Evolutionary conservation across 2,797 vertebrate genomes (phyloP), one percentile per base, ranked within the genome.

Genomic region (Benthosema pterotum): DNA sequence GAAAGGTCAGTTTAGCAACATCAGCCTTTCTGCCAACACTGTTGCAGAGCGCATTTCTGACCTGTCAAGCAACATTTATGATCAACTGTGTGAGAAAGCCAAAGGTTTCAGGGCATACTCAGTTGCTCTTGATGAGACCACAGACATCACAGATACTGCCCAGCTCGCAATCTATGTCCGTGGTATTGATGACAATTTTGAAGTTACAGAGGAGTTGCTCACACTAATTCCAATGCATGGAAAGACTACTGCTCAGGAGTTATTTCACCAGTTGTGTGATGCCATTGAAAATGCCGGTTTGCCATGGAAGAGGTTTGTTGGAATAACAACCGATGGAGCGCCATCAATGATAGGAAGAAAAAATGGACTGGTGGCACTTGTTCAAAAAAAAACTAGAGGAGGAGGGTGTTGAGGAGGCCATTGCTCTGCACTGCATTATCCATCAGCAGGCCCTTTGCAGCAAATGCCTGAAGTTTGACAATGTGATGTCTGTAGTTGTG

Each of bases 281-380:
- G 51, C 60, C 52, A 76, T 71, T 77, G 54, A 3, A 60, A 1
- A 73, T 59, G 60, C 56, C 2, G 28, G 77, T 32, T 69, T 72
- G n/a, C 61, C 32, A 75, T 64, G 57, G 73, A 68, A 68, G 60
- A 58, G 25, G 2, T 68, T 74, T 52, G 73, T 9, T 71, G 69
- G 74, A 59, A 73, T 69, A 73, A 79, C 65, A 65, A 71, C 74
- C 1, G 52, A 80, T 2, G 51, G 72, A 62, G 65, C 71, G 0
- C 63, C 67, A 65, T 75, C 73, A 70, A 79, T 81, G 78, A 75
- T 47, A 51, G 72, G 65, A 45, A 78, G 60, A 60, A 75, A 45
- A 72, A 79, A 82, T 77, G 71, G 71, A 73, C 71, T 82, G 54
- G 77, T 82, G 43, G 67, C 77, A 63, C 54, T 64, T 67, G 57